Evolutionary conservation across 2,797 vertebrate genomes (phyloP), one percentile per base, ranked within the genome.

Genomic region (Chloroceryle inda): DNA sequence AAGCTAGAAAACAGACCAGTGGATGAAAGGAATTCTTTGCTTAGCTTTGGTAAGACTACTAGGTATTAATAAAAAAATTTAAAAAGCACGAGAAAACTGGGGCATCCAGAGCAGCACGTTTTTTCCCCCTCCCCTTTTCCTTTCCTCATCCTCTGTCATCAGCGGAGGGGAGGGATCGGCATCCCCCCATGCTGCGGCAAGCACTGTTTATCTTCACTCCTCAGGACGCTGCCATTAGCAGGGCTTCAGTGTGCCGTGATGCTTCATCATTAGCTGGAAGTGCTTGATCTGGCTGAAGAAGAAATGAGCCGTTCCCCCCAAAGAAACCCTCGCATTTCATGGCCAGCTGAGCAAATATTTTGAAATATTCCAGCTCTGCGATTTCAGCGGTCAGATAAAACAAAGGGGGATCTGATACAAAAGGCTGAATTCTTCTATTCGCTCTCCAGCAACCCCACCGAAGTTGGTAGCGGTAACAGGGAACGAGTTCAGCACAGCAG

Each of bases 281-380:
- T 92, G 62, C 92, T 93, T 93, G 93, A 91, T 94, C 76, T 94
- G 95, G 88, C 90, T 77, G 72, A 78, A 95, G 84, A 89, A 92
- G 88, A 94, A 96, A 97, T 77, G 89, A 90, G 55, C 68, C 38
- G 0, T 77, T 93, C 58, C 18, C 53, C 67, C 33, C 68, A 64
- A 74, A 94, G 86, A 92, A 91, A 71, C 45, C 50, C 49, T 92
- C 12, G 1, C 15, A 0, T 91, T 92, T 92, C 27, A 0, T 49
- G 84, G 84, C 81, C 93, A 96, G 95, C 92, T 96, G 92, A 94
- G 94, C 85, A 95, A 95, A 96, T 86, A 92, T 89, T 97, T 94
- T 94, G 35, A 96, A 95, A 94, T 94, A 92, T 59, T 94, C 93
- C 83, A 89, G 75, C 62, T 92, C 82, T 79, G 91, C 61, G 26